Percentiles rank a stretch among this genome's conserved stretches.
Evolutionary conservation across 2,888 invertebrate genomes (phyloP).

Genomic region (Erpobdella octoculata): DNA sequence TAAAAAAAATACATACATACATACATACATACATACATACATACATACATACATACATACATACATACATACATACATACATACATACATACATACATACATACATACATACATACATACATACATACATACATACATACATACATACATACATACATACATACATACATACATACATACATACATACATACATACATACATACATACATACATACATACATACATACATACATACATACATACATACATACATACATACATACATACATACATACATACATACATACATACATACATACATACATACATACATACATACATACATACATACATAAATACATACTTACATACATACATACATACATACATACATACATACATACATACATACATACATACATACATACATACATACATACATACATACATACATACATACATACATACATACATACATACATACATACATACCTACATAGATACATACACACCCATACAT

Average conservation of each 20-base stretch:
- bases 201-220: slow-evolving; percentile 23
- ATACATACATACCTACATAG: too few relatives aligned
- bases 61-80: background rate
- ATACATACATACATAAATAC: too few relatives aligned
- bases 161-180: slow-evolving; percentile 26
- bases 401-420: background rate
- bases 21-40: slow-evolving; percentile 1
- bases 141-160: slow-evolving; percentile 26
- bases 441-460: too few relatives aligned
- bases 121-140: slow-evolving; percentile 22
- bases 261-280: slow-evolving; percentile 11
- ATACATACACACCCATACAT: too few relatives aligned
- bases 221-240: slow-evolving; percentile 17
- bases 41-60: slow-evolving; percentile 8
- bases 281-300: background rate
- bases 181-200: slow-evolving; percentile 25
- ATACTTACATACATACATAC: background rate
- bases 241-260: slow-evolving; percentile 19
- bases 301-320: slow-evolving; percentile 3
- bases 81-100: background rate
- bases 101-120: slow-evolving; percentile 17
- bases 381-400: background rate
- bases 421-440: too few relatives aligned
- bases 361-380: background rate
- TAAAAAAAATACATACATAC: too few relatives aligned